These are phyloP conservation scores for Taurulus bubalis DNA, from an alignment of 2,113 vertebrate genomes.

Conservation along the genomic window DNA sequence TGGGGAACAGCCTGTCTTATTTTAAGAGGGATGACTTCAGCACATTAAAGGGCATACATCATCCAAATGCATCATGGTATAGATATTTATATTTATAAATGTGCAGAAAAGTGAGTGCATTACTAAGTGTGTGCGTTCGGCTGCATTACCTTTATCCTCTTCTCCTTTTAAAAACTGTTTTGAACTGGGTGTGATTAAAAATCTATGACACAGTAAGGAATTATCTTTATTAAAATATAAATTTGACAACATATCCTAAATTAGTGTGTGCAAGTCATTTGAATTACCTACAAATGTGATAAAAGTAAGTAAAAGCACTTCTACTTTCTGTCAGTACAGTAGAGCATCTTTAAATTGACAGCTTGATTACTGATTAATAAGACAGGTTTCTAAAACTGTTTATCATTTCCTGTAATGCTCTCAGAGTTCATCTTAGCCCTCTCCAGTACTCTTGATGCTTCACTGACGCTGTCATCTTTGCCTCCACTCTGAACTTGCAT, in stretches of 20 bases:
- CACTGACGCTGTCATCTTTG: constrained; percentile 46
- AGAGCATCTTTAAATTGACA: constrained; percentile 37
- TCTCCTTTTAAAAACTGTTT: neutral
- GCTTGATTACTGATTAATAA: constrained; percentile 61
- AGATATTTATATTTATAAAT: constrained; percentile 53
- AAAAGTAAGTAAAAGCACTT: constrained; percentile 2
- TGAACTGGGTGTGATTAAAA: neutral
- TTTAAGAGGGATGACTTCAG: constrained; percentile 47
- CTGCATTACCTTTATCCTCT: neutral
- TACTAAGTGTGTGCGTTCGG: neutral
- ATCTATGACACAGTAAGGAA: neutral
- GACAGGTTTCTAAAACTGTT: constrained; percentile 48
- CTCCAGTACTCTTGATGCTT: constrained; percentile 44
- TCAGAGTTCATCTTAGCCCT: constrained; percentile 29
- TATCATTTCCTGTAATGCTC: constrained; percentile 54
- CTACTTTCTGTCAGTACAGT: constrained; percentile 32
- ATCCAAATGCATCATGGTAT: constrained; percentile 28
- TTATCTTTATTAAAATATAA: constrained; percentile 5
- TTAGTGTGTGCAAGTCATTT: constrained; percentile 25
- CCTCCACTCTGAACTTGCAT: constrained; percentile 51
- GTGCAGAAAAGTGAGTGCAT: constrained; percentile 15
- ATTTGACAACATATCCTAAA: neutral
- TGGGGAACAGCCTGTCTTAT: constrained; percentile 50
- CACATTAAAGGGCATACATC: constrained; percentile 50
- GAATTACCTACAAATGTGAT: constrained; percentile 16